These are phyloP conservation scores for Anolis apletophallus DNA, from an alignment of 2,797 vertebrate genomes.

Conservation along the genomic window DNA sequence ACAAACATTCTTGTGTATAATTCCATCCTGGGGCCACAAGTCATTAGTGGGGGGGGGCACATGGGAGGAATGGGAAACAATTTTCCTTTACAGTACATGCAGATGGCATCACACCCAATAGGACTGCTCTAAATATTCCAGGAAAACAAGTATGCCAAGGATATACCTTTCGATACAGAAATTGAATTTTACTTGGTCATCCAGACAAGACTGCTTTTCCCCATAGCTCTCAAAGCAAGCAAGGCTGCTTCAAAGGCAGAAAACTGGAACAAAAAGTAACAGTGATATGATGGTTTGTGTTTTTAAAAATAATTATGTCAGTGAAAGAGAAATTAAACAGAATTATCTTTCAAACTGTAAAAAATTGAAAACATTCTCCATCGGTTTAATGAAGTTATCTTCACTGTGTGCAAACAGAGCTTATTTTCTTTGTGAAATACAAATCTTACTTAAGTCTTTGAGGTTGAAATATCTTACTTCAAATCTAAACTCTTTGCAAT, in stretches of 20 bases:
- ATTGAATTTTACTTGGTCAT: neutral
- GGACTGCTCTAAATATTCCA: neutral
- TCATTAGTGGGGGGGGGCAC: neutral
- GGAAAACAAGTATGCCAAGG: neutral
- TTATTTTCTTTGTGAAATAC: slow-evolving; percentile 35
- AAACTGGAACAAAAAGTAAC: slow-evolving; percentile 15
- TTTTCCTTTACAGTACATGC: neutral
- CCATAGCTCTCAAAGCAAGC: neutral
- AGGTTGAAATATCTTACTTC: slow-evolving; percentile 3
- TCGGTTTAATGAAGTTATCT: slow-evolving; percentile 23
- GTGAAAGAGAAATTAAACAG: neutral
- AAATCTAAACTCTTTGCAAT: slow-evolving; percentile 42
- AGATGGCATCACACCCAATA: neutral
- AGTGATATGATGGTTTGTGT: neutral
- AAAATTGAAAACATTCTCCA: neutral
- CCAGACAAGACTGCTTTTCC: neutral
- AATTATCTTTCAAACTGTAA: slow-evolving; percentile 17
- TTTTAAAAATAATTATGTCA: neutral
- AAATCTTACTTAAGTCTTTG: slow-evolving; percentile 25
- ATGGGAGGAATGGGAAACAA: neutral
- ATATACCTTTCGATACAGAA: neutral
- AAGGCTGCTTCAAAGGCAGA: neutral
- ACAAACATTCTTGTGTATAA: neutral
- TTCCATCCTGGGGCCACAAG: neutral
- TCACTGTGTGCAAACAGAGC: neutral